Evolutionary conservation across 2,797 vertebrate genomes (phyloP), one percentile per base, ranked within the genome.

Genomic region (Paedocypris micromegethes): DNA sequence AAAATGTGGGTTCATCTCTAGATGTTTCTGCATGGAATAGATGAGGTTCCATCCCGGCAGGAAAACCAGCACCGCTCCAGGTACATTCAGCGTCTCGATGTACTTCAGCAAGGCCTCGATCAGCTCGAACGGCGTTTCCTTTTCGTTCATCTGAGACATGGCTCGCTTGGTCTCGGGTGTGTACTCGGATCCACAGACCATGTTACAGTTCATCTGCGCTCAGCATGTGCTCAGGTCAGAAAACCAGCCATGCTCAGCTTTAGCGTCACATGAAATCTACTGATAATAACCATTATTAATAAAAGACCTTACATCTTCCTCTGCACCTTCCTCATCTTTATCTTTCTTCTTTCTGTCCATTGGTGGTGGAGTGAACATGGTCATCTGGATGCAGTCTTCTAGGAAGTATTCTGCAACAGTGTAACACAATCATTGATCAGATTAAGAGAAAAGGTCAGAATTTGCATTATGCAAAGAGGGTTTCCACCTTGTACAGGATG

Each of bases 21-120:
- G 88, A 82, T 96, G 92, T 64, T 94, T 94, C 87, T 98, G 96
- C 93, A 97, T 92, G 59, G 93, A 92, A 66, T 88, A 94, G 79
- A 98, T 98, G 81, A 98, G 90, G 78, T 98, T 98, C 96, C 95
- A 98, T 71, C 96, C 96, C 3, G 96, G 93, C 67, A 98, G 87
- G 82, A 98, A 98, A 70, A 98, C 57, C 9, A 98, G 87, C 6
- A 97, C 93, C 1, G 96, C 94, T 4, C 96, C 96, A 0, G 83
- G 76, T 49, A 92, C 93, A 55, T 93, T 87, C 71, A 98, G 87
- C 1, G 92, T 93, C 85, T 94, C 94, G 5, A 98, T 92, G 82
- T 98, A 97, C 64, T 80, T 89, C 4, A 98, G 90, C 0, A 98
- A 87, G 3, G 94, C 90, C 77, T 98, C 96, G 49, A 98, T 96